phyloP scores from a whole-genome alignment of 2,113 vertebrate genomes.

The Prochilodus magdalenae region DNA sequence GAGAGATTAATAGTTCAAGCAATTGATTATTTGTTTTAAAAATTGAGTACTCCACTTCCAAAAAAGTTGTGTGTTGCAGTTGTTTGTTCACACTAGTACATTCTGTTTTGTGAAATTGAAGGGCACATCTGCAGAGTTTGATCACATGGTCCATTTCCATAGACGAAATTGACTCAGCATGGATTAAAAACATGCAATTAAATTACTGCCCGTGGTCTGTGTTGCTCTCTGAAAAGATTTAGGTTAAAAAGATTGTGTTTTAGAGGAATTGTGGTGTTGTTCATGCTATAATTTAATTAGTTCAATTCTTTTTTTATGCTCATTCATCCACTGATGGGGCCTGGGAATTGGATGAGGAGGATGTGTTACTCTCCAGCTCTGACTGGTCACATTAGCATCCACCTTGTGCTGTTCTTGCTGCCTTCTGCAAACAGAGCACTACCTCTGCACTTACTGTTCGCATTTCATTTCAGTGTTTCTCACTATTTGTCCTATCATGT shows the following conservation, averaged over 20 bases:
- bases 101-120: no score
- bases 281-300: neutral
- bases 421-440: neutral
- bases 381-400: neutral
- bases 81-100: no score
- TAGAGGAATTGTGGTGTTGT: neutral
- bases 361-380: no score
- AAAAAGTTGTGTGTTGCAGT: no score
- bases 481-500: no score
- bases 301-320: neutral
- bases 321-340: neutral
- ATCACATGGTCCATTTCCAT: neutral
- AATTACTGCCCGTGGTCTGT: neutral
- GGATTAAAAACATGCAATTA: neutral
- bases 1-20: no score
- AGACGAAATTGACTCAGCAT: neutral
- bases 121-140: no score
- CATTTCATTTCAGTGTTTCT: no score
- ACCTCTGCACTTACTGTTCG: neutral
- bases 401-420: constrained; percentile 1
- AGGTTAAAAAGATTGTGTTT: neutral
- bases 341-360: no score
- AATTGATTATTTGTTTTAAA: no score
- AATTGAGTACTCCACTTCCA: no score
- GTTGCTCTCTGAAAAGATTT: neutral